Conservation (phyloP, 1,140 invertebrate species). For the Pomacea maculata region DNA sequence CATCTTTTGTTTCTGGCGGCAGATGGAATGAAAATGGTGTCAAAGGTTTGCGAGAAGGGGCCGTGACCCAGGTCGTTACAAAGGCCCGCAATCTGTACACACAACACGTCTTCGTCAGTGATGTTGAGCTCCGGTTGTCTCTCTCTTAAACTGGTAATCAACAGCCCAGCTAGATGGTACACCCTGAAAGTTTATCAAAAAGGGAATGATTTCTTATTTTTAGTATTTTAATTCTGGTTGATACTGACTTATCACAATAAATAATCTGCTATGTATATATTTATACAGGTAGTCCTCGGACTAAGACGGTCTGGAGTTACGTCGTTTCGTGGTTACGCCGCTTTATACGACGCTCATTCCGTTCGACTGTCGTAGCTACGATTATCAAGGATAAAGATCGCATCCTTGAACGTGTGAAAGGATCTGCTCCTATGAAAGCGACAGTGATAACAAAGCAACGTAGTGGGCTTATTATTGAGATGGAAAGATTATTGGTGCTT, state of each 20-base stretch:
- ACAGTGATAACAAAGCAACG: too few species aligned
- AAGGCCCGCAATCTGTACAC: conserved; percentile 73
- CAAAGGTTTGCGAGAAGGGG: conserved; percentile 45
- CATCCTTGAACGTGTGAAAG: too few species aligned
- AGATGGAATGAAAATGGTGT: conserved; percentile 21
- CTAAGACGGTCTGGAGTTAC: too few species aligned
- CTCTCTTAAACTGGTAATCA: conserved; percentile 54
- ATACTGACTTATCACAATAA: not conserved
- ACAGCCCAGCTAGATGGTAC: conserved; percentile 64
- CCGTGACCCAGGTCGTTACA: conserved; percentile 74
- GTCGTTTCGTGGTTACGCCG: too few species aligned
- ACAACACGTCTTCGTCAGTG: conserved; percentile 65
- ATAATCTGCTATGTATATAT: not conserved
- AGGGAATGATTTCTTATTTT: not conserved
- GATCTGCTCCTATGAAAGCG: too few species aligned
- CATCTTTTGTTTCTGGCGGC: not conserved
- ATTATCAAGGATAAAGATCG: too few species aligned
- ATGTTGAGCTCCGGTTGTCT: conserved; percentile 68
- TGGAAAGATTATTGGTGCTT: too few species aligned
- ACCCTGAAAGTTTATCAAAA: conserved; percentile 35
- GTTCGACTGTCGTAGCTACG: too few species aligned
- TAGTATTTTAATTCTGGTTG: not conserved
- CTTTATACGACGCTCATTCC: too few species aligned
- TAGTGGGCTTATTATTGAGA: too few species aligned
- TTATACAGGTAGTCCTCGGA: too few species aligned